Conservation (phyloP, 2,888 invertebrate genomes). For the Euplagia quadripunctaria region DNA sequence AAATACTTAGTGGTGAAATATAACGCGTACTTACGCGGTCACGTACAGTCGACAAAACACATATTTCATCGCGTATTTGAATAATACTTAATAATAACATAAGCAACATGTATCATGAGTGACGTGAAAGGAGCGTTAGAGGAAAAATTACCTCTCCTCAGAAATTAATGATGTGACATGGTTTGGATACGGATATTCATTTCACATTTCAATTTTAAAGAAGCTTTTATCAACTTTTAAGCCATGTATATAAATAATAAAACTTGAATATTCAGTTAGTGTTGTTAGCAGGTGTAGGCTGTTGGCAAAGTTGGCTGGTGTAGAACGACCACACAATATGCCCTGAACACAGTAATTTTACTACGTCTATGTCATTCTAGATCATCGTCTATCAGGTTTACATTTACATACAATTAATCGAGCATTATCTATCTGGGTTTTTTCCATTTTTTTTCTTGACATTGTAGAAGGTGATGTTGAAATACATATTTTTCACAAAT, state of each 20-base stretch:
- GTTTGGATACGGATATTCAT: conserved; percentile 5
- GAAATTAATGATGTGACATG: conserved; percentile 31
- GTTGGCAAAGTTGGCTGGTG: too few species aligned
- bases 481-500: too few species aligned
- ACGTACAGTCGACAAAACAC: conserved; percentile 49
- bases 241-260: too few species aligned
- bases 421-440: too few species aligned
- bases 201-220: neutral
- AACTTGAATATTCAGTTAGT: too few species aligned
- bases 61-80: conserved; percentile 55
- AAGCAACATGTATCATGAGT: conserved; percentile 49
- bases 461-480: too few species aligned
- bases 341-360: too few species aligned
- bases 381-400: neutral
- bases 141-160: conserved; percentile 49
- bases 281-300: too few species aligned
- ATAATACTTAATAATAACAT: conserved; percentile 58
- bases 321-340: too few species aligned
- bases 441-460: too few species aligned
- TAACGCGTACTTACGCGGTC: conserved; percentile 41
- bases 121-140: conserved; percentile 45
- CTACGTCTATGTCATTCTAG: too few species aligned
- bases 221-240: neutral
- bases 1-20: conserved; percentile 28
- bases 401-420: too few species aligned